phyloP scores from a whole-genome alignment of 2,113 vertebrate species.

The Scartelaos histophorus region DNA sequence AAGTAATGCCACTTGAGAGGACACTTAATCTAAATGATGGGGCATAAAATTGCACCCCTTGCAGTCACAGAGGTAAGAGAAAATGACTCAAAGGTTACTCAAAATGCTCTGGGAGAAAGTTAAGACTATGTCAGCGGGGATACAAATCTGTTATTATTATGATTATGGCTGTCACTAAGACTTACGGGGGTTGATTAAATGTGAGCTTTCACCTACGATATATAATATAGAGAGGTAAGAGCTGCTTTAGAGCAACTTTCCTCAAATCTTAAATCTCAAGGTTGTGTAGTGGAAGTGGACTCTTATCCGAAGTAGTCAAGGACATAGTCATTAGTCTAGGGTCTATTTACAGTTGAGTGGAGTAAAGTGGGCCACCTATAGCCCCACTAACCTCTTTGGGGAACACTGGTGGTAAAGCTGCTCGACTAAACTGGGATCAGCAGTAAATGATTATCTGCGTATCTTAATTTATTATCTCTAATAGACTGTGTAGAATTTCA shows the following conservation, averaged over 20 bases:
- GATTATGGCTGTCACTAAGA: slow-evolving; percentile 6
- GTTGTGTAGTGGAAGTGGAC: slow-evolving; percentile 4
- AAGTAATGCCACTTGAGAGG: slow-evolving; percentile 9
- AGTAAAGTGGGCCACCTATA: slow-evolving; percentile 37
- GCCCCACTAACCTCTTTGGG: slow-evolving; percentile 38
- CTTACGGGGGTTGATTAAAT: slow-evolving; percentile 10
- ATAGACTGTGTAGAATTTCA: not conserved
- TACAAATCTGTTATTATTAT: not conserved
- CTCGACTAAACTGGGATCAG: not conserved
- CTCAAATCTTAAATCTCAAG: slow-evolving; percentile 8
- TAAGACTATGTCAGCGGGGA: not conserved
- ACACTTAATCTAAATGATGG: slow-evolving; percentile 15
- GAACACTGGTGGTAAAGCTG: not conserved
- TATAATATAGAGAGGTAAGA: not conserved
- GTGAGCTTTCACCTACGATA: not conserved
- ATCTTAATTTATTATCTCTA: slow-evolving; percentile 12
- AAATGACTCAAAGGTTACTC: not conserved
- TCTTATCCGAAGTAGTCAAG: slow-evolving; percentile 19
- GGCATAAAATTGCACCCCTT: not conserved
- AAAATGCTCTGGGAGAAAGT: not conserved
- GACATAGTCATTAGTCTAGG: slow-evolving; percentile 26
- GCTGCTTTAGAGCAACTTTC: slow-evolving; percentile 4
- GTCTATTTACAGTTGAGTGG: slow-evolving; percentile 33
- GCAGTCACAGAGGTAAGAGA: not conserved
- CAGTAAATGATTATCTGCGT: not conserved